Evolutionary conservation across 37 sponge, comb jelly and placozoan genomes (phyloP).

Genomic region (Diacarnus erythraeanus): DNA sequence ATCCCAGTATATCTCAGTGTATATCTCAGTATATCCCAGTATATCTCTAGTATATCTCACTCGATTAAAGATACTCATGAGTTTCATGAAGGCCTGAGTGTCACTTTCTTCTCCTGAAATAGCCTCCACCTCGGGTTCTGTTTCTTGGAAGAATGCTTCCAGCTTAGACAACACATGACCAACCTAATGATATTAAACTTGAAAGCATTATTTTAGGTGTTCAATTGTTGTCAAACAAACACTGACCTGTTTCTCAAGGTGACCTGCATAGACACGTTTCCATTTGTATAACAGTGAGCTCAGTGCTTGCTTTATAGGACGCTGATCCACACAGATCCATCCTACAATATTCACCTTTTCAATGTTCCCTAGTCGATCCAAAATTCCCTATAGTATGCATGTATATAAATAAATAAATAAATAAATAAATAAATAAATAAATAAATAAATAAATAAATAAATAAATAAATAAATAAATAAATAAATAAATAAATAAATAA

Average conservation of each 20-base stretch:
- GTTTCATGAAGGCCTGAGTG: conserved; percentile 44
- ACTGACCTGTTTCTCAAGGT: conserved; percentile 69
- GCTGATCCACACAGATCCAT: conserved; percentile 78
- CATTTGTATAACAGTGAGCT: conserved; percentile 72
- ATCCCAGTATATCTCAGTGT: too few relatives aligned
- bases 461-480: too few relatives aligned
- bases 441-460: too few relatives aligned
- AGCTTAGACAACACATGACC: conserved; percentile 41
- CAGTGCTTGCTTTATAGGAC: conserved; percentile 68
- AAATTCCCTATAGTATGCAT: conserved; percentile 37
- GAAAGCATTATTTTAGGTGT: too few relatives aligned
- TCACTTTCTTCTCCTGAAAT: conserved; percentile 65
- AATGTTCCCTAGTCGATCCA: conserved; percentile 43
- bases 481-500: too few relatives aligned
- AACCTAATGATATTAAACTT: not conserved
- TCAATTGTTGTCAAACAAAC: too few relatives aligned
- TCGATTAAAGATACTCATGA: conserved; percentile 68
- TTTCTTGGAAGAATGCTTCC: conserved; percentile 66
- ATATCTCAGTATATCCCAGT: too few relatives aligned
- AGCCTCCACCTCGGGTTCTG: conserved; percentile 78
- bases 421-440: not conserved
- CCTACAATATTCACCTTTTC: conserved; percentile 55
- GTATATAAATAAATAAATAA: too few relatives aligned
- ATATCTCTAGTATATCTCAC: too few relatives aligned
- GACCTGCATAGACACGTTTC: conserved; percentile 73